A percentile compares a stretch with the other conserved stretches of the same genome.
These are phyloP conservation scores for Atrichornis clamosus DNA, from an alignment of 2,113 vertebrate genomes.

Conservation along the genomic window DNA sequence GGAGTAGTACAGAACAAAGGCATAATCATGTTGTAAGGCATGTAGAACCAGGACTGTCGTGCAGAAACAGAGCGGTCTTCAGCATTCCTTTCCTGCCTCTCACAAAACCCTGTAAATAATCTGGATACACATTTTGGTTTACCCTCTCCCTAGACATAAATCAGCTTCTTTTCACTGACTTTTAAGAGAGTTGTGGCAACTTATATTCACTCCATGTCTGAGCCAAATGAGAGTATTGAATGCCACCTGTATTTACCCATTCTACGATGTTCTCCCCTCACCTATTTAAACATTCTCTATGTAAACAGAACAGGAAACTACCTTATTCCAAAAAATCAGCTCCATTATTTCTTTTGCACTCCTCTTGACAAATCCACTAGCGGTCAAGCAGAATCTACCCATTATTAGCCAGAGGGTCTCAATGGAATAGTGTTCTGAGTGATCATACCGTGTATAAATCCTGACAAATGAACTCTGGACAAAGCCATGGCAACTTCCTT, in stretches of 20 bases:
- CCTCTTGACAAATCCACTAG: not conserved
- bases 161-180: not conserved
- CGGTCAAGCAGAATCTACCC: not conserved
- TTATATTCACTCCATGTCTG: not conserved
- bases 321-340: not conserved
- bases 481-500: not conserved
- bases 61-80: not conserved
- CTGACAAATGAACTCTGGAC: not conserved
- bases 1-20: not conserved
- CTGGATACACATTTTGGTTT: not conserved
- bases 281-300: not conserved
- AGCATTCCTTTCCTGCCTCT: not conserved
- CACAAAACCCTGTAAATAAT: not conserved
- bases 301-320: not conserved
- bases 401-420: not conserved
- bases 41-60: not conserved
- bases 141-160: not conserved
- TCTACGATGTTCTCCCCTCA: not conserved
- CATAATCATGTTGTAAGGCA: not conserved
- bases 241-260: not conserved
- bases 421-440: not conserved
- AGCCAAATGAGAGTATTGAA: not conserved
- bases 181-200: not conserved
- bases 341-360: not conserved
- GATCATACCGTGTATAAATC: not conserved